These are phyloP conservation scores for Acromyrmex heyeri DNA, from an alignment of 1,140 invertebrate genomes.

Conservation along the genomic window DNA sequence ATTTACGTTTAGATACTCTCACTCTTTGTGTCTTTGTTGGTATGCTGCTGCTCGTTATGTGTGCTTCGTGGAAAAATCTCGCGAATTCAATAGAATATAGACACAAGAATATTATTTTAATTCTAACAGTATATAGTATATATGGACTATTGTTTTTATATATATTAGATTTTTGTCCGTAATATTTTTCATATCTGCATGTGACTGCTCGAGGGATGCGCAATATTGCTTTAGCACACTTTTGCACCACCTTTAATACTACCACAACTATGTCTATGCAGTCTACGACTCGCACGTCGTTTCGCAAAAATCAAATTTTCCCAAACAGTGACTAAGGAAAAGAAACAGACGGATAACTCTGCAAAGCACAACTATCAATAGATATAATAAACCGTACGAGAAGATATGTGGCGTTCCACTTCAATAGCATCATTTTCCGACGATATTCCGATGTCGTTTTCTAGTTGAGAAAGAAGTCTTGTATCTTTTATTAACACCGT, in stretches of 20 bases:
- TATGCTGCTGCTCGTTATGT: constrained; percentile 59
- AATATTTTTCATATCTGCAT: constrained; percentile 62
- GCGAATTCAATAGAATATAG: constrained; percentile 44
- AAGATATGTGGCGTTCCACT: constrained; percentile 10
- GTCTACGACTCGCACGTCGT: constrained; percentile 31
- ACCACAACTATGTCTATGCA: constrained; percentile 57
- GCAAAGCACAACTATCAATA: constrained; percentile 48
- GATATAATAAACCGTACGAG: constrained; percentile 20
- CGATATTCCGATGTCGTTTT: not conserved
- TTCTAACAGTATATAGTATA: constrained; percentile 20
- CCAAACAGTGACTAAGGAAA: constrained; percentile 58
- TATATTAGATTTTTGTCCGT: constrained; percentile 55
- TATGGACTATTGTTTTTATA: constrained; percentile 31
- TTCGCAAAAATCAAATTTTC: constrained; percentile 69
- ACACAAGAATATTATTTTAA: constrained; percentile 38
- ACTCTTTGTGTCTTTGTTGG: constrained; percentile 33
- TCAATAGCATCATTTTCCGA: not conserved
- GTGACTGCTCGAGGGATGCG: constrained; percentile 48
- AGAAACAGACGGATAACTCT: constrained; percentile 1
- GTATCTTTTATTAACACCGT: constrained; percentile 6
- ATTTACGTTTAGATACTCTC: constrained; percentile 1
- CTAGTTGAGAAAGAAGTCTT: constrained; percentile 1
- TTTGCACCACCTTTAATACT: constrained; percentile 68
- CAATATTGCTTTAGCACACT: constrained; percentile 67
- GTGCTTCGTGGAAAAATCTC: constrained; percentile 72